Conservation (phyloP, 2,888 invertebrate genomes). For the Eupithecia inturbata region DNA sequence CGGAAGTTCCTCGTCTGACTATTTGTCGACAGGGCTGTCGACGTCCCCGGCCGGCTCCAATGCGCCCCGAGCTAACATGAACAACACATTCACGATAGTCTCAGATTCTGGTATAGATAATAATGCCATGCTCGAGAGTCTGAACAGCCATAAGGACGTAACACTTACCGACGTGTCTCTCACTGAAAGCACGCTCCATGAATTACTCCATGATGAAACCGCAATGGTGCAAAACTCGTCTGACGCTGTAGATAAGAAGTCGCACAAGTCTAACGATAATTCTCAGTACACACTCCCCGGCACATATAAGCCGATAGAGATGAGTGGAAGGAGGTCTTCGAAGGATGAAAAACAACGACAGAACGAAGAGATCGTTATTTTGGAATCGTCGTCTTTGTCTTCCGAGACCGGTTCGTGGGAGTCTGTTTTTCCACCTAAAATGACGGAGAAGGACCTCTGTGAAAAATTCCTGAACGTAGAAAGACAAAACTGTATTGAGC, state of each 20-base stretch:
- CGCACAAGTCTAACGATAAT: conserved; percentile 45
- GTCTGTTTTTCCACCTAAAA: conserved; percentile 82
- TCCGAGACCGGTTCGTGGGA: conserved; percentile 88
- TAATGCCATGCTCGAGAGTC: conserved; percentile 69
- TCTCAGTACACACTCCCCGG: conserved; percentile 45
- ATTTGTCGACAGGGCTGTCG: conserved; percentile 71
- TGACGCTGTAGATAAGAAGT: conserved; percentile 54
- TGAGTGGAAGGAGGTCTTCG: conserved; percentile 59
- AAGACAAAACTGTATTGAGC: conserved; percentile 54
- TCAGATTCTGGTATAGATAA: conserved; percentile 80
- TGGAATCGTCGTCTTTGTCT: conserved; percentile 86
- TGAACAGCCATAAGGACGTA: conserved; percentile 70
- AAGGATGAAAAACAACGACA: conserved; percentile 86
- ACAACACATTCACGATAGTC: conserved; percentile 69
- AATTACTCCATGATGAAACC: conserved; percentile 66
- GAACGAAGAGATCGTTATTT: conserved; percentile 85
- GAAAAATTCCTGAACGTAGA: conserved; percentile 74
- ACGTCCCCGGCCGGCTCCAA: conserved; percentile 62
- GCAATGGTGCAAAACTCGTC: conserved; percentile 56
- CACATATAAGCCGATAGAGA: conserved; percentile 49
- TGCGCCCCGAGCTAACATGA: conserved; percentile 66
- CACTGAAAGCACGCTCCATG: conserved; percentile 75
- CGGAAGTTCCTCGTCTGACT: conserved; percentile 75
- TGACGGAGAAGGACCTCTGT: conserved; percentile 71
- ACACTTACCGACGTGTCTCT: conserved; percentile 70